Conservation (phyloP, 23 tunicate species). For the Styela plicata region DNA sequence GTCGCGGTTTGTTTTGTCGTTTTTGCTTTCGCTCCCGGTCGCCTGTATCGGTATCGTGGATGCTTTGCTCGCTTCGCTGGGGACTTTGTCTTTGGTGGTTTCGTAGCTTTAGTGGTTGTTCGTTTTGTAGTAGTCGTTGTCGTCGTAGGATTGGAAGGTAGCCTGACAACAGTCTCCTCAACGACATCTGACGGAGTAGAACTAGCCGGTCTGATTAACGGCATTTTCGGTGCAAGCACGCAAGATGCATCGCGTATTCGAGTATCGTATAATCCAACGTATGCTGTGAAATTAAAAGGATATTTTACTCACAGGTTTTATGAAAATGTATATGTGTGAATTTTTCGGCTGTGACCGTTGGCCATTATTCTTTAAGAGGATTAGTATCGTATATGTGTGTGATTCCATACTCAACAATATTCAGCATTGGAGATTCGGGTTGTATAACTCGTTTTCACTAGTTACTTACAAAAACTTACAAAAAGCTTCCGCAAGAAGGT, state of each 20-base stretch:
- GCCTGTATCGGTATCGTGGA: not conserved
- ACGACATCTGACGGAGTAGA: not conserved
- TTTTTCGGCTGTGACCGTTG: too few relatives aligned
- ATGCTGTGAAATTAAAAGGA: slow-evolving; percentile 10
- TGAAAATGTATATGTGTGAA: too few relatives aligned
- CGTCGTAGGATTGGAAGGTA: slow-evolving; percentile 11
- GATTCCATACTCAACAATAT: too few relatives aligned
- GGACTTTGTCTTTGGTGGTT: not conserved
- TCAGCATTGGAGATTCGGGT: too few relatives aligned
- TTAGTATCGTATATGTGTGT: too few relatives aligned
- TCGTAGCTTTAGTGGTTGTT: slow-evolving; percentile 14
- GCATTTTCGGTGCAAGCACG: slow-evolving; percentile 14
- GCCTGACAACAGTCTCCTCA: not conserved
- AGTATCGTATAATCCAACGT: slow-evolving; percentile 10
- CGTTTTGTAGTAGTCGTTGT: slow-evolving; percentile 11
- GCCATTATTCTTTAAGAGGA: too few relatives aligned
- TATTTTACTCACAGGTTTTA: too few relatives aligned
- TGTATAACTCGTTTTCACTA: too few relatives aligned
- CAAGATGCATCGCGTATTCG: slow-evolving; percentile 17
- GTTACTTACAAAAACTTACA: too few relatives aligned
- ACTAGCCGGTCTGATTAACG: not conserved
- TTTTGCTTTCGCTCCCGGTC: not conserved
- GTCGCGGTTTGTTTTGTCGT: slow-evolving; percentile 1
- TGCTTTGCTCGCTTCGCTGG: not conserved
- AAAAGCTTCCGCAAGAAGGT: too few relatives aligned